phyloP scores from a whole-genome alignment of 2,888 invertebrate species.

The Hydroisotoma schaefferi region DNA sequence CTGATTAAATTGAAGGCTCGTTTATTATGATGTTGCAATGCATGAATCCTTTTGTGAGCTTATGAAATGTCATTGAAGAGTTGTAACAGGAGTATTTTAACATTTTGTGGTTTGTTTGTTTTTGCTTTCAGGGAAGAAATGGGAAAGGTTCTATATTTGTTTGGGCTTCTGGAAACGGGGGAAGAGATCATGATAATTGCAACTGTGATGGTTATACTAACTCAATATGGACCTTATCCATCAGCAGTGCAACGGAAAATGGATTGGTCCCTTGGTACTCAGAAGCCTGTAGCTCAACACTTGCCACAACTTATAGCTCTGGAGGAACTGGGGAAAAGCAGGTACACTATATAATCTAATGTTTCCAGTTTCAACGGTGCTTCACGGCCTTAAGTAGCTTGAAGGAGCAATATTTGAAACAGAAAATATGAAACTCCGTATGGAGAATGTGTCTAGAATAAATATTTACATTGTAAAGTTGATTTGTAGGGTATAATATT shows the following conservation, averaged over 20 bases:
- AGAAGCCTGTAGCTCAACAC: constrained; percentile 96
- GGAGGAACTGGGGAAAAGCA: constrained; percentile 85
- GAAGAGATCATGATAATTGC: constrained; percentile 92
- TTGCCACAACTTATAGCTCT: constrained; percentile 97
- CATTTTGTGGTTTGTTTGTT: constrained; percentile 15
- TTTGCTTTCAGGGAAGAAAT: constrained; percentile 68
- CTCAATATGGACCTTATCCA: constrained; percentile 96
- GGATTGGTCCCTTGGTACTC: constrained; percentile 94
- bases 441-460: too few relatives aligned
- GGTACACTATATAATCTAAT: constrained; percentile 53
- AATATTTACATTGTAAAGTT: too few relatives aligned
- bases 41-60: too few relatives aligned
- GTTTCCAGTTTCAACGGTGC: background rate
- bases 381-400: too few relatives aligned
- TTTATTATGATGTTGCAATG: too few relatives aligned
- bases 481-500: too few relatives aligned
- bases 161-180: constrained; percentile 99
- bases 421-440: too few relatives aligned
- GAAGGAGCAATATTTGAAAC: too few relatives aligned
- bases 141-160: constrained; percentile 97
- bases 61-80: too few relatives aligned
- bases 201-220: constrained; percentile 99
- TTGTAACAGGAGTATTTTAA: too few relatives aligned
- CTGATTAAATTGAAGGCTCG: too few relatives aligned
- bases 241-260: constrained; percentile 88